Evolutionary conservation across 2,797 vertebrate genomes (phyloP).

Genomic region (Sternotherus odoratus): DNA sequence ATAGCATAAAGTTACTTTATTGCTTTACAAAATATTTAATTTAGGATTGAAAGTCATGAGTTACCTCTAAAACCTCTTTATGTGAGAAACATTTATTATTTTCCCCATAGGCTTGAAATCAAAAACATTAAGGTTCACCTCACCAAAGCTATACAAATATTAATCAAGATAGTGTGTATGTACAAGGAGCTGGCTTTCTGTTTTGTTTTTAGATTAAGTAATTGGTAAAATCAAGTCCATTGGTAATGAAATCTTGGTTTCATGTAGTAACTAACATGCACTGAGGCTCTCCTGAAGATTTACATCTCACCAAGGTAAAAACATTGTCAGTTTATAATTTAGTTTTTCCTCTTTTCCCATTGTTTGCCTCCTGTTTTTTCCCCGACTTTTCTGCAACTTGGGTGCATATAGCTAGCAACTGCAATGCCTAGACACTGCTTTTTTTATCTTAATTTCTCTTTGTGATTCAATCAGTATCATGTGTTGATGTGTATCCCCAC

Average conservation of each 20-base stretch:
- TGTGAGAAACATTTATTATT: neutral
- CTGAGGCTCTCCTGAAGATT: neutral
- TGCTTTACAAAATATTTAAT: neutral
- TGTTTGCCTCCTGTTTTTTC: neutral
- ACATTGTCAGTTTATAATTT: neutral
- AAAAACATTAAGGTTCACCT: neutral
- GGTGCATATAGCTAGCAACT: neutral
- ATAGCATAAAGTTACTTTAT: neutral
- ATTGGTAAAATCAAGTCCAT: neutral
- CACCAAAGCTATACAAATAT: neutral
- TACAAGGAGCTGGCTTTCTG: neutral
- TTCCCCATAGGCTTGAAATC: fast-evolving
- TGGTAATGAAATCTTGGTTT: neutral
- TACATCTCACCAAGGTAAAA: conserved; percentile 19
- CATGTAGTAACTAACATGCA: neutral
- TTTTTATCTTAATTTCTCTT: conserved; percentile 54
- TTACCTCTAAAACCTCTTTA: neutral
- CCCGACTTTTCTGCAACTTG: neutral
- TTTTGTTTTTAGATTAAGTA: neutral
- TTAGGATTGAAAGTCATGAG: neutral
- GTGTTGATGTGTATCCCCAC: conserved; percentile 26
- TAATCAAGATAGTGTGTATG: neutral
- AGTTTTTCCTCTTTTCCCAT: neutral
- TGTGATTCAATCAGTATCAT: conserved; percentile 70
- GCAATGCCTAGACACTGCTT: neutral